phyloP scores from a whole-genome alignment of 2,888 invertebrate genomes.

The Fragum fragum region DNA sequence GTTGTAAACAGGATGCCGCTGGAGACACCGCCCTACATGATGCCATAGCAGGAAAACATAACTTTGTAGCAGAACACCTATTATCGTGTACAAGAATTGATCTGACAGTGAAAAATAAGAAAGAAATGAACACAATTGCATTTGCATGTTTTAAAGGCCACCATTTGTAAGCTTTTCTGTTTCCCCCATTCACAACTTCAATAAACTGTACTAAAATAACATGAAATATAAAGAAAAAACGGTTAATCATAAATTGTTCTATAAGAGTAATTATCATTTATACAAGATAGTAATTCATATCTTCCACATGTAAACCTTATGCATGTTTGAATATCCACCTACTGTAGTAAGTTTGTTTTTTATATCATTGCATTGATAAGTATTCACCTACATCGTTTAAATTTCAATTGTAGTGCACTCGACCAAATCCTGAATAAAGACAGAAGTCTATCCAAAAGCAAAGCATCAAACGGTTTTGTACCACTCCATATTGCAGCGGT shows the following conservation, averaged over 20 bases:
- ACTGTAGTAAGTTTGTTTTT: too few species aligned
- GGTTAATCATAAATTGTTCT: too few species aligned
- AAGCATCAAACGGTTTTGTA: constrained; percentile 95
- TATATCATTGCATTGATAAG: too few species aligned
- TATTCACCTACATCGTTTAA: too few species aligned
- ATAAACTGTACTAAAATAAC: too few species aligned
- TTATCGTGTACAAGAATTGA: constrained; percentile 90
- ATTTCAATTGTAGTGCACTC: constrained; percentile 82
- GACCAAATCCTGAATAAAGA: constrained; percentile 90
- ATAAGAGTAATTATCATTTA: too few species aligned
- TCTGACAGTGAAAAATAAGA: constrained; percentile 92
- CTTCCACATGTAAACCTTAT: too few species aligned
- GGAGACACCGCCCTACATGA: constrained; percentile 95
- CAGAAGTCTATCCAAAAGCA: constrained; percentile 92
- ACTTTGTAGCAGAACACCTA: constrained; percentile 91
- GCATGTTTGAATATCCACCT: too few species aligned
- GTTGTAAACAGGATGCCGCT: constrained; percentile 89
- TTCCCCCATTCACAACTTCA: too few species aligned
- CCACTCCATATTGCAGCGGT: constrained; percentile 94
- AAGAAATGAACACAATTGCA: constrained; percentile 94
- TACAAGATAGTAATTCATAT: too few species aligned
- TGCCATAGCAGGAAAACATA: constrained; percentile 92
- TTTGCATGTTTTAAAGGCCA: constrained; percentile 95
- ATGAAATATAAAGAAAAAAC: too few species aligned
- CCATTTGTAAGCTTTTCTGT: constrained; percentile 88